phyloP scores from a whole-genome alignment of 2,113 vertebrate species.

The Herpailurus yagouaroundi region DNA sequence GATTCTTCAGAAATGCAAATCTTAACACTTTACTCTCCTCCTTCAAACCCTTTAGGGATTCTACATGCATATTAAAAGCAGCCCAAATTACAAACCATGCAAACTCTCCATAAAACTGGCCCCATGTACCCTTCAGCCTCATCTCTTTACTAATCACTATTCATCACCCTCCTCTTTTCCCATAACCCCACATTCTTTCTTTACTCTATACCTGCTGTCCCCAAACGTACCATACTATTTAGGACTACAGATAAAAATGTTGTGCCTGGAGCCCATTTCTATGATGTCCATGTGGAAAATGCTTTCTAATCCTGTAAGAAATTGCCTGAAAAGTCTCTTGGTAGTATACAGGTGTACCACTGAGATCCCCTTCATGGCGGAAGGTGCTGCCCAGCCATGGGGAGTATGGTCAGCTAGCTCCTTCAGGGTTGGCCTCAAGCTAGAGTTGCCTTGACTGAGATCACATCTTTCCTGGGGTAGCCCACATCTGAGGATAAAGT shows the following conservation, averaged over 20 bases:
- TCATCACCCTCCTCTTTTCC: neutral
- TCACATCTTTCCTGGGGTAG: neutral
- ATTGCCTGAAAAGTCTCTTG: neutral
- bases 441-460: neutral
- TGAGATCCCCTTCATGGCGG: neutral
- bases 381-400: neutral
- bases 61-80: neutral
- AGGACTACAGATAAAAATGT: neutral
- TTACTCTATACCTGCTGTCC: neutral
- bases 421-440: neutral
- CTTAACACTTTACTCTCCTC: neutral
- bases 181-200: neutral
- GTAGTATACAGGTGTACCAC: neutral
- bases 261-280: neutral
- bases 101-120: neutral
- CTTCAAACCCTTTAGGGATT: neutral
- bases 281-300: neutral
- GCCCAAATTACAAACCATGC: neutral
- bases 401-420: neutral
- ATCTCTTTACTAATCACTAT: neutral
- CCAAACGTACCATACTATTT: neutral
- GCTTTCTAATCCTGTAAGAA: neutral
- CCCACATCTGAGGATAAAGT: neutral
- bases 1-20: slow-evolving; percentile 22
- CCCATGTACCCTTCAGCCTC: neutral